phyloP scores from a whole-genome alignment of 2,113 vertebrate species.

The Phylloscopus trochilus region DNA sequence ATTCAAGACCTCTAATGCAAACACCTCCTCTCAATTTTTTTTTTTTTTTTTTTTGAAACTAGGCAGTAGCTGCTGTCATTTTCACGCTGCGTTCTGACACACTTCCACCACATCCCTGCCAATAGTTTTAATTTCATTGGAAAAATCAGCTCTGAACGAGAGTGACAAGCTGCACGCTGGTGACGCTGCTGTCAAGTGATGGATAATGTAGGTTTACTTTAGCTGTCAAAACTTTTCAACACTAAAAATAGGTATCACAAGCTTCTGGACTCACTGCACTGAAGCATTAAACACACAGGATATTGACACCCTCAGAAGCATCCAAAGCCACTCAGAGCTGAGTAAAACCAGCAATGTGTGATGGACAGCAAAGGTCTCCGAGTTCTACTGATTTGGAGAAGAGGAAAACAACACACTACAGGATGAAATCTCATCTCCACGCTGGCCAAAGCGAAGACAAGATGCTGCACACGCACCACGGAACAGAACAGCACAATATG shows the following conservation, averaged over 20 bases:
- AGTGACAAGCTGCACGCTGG: slow-evolving; percentile 17
- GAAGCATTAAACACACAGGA: neutral
- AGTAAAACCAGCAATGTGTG: neutral
- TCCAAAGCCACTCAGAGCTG: neutral
- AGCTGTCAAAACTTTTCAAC: slow-evolving; percentile 32
- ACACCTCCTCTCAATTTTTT: slow-evolving; percentile 3
- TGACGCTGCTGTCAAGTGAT: slow-evolving; percentile 20
- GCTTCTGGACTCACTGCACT: neutral
- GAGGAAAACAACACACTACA: neutral
- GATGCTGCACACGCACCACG: neutral
- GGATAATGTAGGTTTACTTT: neutral
- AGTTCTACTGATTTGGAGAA: neutral
- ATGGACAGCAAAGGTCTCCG: neutral
- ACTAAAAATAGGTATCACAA: slow-evolving; percentile 51
- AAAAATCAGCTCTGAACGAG: slow-evolving; percentile 3
- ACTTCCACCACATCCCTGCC: neutral
- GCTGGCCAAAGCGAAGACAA: neutral
- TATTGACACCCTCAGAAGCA: neutral
- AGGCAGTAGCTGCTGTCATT: slow-evolving; percentile 22
- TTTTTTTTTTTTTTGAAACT: neutral
- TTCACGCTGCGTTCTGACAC: neutral
- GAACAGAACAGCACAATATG: neutral
- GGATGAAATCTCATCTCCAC: neutral
- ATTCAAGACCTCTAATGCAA: neutral
- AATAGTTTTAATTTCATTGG: slow-evolving; percentile 1